These are phyloP conservation scores for Melieria crassipennis DNA, from an alignment of 2,888 invertebrate species.

Conservation along the genomic window DNA sequence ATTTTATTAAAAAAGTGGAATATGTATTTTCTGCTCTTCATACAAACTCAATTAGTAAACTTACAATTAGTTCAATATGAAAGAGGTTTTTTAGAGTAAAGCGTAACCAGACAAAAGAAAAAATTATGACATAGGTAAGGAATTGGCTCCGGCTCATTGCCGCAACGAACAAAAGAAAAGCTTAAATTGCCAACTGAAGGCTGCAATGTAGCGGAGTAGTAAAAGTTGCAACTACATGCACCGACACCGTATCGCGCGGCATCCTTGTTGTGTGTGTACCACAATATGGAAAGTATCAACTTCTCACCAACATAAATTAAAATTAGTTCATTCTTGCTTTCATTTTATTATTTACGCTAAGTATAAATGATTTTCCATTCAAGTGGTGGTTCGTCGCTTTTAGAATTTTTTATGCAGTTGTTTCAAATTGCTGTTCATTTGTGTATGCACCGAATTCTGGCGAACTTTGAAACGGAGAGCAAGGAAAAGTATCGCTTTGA, in stretches of 20 bases:
- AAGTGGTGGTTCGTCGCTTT: background rate
- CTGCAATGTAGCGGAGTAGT: background rate
- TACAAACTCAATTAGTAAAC: conserved; percentile 1
- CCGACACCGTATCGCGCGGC: background rate
- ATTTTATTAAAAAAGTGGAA: background rate
- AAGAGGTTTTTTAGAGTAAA: too few species aligned
- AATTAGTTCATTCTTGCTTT: background rate
- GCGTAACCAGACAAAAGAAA: background rate
- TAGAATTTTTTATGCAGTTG: background rate
- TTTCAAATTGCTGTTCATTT: background rate
- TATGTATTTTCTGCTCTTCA: background rate
- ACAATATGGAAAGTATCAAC: background rate
- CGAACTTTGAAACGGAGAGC: too few species aligned
- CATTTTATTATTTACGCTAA: background rate
- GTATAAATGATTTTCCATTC: background rate
- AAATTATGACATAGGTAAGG: background rate
- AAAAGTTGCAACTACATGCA: background rate
- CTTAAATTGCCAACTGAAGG: background rate
- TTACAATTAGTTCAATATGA: background rate
- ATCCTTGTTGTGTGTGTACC: background rate
- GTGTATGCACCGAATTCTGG: too few species aligned
- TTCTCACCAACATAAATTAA: conserved; percentile 1
- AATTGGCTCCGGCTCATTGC: background rate
- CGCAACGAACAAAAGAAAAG: background rate
- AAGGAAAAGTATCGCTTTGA: too few species aligned